Base-by-base conservation (phyloP, 2,888 invertebrate species). In the Schizotus pectinicornis region DNA sequence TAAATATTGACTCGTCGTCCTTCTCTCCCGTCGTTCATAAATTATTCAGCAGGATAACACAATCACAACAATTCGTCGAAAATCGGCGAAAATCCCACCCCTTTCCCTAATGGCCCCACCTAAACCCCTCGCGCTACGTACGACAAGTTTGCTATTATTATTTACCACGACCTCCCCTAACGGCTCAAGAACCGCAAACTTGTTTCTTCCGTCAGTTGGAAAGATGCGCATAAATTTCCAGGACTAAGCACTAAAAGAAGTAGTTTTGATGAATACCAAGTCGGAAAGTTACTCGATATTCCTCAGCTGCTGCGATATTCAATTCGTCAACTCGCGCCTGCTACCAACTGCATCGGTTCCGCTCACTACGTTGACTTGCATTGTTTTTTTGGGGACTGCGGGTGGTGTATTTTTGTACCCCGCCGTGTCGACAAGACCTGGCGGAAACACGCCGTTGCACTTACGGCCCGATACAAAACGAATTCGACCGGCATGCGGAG, bases 331-430 rank as follows among this genome's bases (percentile, higher is more conserved):
- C 37, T 48, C 34, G 22, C 51, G 51, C 34, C 34, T 14, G 41
- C 39, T 33, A 14, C 33, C 43, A 11, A 30, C 49, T 35, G 13
- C 42, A 7, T 11, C 31, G 42, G 2, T 13, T 11, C 12, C 42
- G 42, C 2, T 12, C 11, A 31, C 43, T 39, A 51, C 51, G 53
- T 59, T 48, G 53, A 57, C 52, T 38, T 59, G 55, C 56, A 61
- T 64, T 66, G 63, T 66, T 64, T 63, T 65, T 64, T 64, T 62
- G 30, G 30, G n/a, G 49, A 56, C 59, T 43, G 59, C 63, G 63
- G 65, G 66, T 64, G 66, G 64, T 63, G 59, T 68, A 65, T 66
- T 66, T 65, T 65, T 58, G 63, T 65, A 62, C 59, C 60, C 59
- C 54, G 59, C 47, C 57, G 49, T 60, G 63, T 56, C 64, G 63